Evolutionary conservation across 2,113 vertebrate species (phyloP).

Genomic region (Gallinago media): DNA sequence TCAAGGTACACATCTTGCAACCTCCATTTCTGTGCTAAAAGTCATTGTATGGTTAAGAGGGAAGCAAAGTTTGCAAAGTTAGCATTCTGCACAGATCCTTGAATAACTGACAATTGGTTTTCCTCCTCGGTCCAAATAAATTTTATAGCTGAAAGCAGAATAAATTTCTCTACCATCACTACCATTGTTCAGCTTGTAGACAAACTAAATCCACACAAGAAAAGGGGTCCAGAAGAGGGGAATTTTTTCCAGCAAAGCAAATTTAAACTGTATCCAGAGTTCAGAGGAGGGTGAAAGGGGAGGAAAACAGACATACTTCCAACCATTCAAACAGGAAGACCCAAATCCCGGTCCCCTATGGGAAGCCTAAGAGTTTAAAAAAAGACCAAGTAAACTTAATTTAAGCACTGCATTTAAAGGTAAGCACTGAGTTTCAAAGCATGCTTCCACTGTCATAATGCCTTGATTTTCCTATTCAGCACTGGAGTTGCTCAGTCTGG

Average conservation of each 20-base stretch:
- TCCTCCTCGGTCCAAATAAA: background rate
- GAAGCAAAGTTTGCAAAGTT: background rate
- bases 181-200: background rate
- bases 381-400: background rate
- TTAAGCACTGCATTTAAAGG: background rate
- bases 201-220: conserved; percentile 34
- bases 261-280: background rate
- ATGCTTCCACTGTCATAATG: background rate
- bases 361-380: background rate
- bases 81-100: background rate
- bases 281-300: background rate
- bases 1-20: background rate
- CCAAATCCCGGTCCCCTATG: background rate
- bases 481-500: background rate
- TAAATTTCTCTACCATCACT: background rate
- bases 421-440: background rate
- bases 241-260: background rate
- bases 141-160: conserved; percentile 20
- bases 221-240: background rate
- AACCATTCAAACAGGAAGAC: conserved; percentile 30
- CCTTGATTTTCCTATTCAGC: background rate
- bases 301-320: background rate
- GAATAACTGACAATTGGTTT: background rate
- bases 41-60: background rate
- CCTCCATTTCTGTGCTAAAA: background rate